Conservation (phyloP, 2,888 invertebrate genomes). For the Aphidius colemani region DNA sequence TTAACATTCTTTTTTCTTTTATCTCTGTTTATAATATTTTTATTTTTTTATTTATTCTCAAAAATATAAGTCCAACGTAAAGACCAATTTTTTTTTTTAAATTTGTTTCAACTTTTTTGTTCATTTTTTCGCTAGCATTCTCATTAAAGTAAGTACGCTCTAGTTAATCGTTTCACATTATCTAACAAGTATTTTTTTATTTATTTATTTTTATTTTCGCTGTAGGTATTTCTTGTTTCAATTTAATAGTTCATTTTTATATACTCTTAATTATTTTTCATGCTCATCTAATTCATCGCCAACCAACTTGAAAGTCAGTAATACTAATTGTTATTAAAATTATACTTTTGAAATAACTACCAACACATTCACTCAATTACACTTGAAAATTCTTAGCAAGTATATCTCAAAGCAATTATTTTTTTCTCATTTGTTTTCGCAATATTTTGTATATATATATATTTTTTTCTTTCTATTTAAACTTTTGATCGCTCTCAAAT, state of each 20-base stretch:
- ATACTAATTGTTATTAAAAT: slow-evolving; percentile 56
- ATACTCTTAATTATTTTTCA: slow-evolving; percentile 16
- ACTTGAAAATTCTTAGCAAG: background rate
- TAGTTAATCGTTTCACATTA: slow-evolving; percentile 52
- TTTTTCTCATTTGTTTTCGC: slow-evolving; percentile 40
- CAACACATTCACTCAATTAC: slow-evolving; percentile 13
- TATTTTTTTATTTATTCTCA: slow-evolving; percentile 41
- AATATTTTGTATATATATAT: too few relatives aligned
- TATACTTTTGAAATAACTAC: slow-evolving; percentile 44
- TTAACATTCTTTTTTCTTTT: slow-evolving; percentile 43
- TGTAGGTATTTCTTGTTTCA: slow-evolving; percentile 43
- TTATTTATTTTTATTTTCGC: slow-evolving; percentile 23
- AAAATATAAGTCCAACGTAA: slow-evolving; percentile 56
- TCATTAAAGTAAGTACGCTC: slow-evolving; percentile 49
- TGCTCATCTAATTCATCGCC: slow-evolving; percentile 46
- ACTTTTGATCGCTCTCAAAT: slow-evolving; percentile 35
- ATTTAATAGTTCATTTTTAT: slow-evolving; percentile 39
- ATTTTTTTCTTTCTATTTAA: too few relatives aligned
- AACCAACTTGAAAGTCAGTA: slow-evolving; percentile 46
- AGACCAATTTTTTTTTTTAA: slow-evolving; percentile 44
- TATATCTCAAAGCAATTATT: background rate
- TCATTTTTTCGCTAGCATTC: slow-evolving; percentile 35
- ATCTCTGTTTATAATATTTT: slow-evolving; percentile 7
- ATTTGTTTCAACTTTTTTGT: slow-evolving; percentile 8
- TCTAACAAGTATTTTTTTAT: slow-evolving; percentile 46